Percentiles rank a stretch among this genome's conserved stretches.
Conservation (phyloP, 2,113 vertebrate genomes). For the Lophotis ruficrista region DNA sequence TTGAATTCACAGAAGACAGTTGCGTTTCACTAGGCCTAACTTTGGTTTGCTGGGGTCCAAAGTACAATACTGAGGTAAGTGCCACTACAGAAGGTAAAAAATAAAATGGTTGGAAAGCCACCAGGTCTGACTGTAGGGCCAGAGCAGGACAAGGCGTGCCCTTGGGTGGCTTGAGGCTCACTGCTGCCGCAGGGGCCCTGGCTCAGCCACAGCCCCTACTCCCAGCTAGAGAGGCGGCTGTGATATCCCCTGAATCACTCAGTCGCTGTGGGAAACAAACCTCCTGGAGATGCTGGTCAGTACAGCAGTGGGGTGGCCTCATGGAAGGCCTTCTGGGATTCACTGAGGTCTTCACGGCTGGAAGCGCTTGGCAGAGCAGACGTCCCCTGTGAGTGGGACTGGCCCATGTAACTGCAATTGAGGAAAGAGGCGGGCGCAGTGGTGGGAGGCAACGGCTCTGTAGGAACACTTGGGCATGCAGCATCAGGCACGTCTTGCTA, state of each 20-base stretch:
- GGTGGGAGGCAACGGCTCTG: rapidly evolving
- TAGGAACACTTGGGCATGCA: background rate
- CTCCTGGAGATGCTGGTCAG: background rate
- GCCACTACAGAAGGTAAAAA: background rate
- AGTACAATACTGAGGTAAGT: background rate
- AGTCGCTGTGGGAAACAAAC: background rate
- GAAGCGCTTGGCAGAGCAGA: background rate
- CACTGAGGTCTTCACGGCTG: background rate
- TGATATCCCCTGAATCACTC: rapidly evolving
- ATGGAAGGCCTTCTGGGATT: background rate
- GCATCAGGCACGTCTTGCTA: rapidly evolving
- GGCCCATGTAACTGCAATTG: background rate
- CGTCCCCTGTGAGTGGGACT: background rate
- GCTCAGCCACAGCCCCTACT: background rate
- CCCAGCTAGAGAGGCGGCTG: background rate
- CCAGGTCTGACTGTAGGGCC: background rate
- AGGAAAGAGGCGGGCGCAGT: background rate
- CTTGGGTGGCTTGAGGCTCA: background rate
- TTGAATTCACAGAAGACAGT: background rate
- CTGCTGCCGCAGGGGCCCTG: background rate
- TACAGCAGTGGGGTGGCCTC: rapidly evolving
- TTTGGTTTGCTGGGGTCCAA: background rate
- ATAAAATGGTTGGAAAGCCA: background rate
- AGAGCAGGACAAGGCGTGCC: background rate
- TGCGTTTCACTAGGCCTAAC: background rate